Percentiles rank a stretch among this genome's conserved stretches.
Conservation (phyloP, 2,797 vertebrate species). For the Ceryle rudis region DNA sequence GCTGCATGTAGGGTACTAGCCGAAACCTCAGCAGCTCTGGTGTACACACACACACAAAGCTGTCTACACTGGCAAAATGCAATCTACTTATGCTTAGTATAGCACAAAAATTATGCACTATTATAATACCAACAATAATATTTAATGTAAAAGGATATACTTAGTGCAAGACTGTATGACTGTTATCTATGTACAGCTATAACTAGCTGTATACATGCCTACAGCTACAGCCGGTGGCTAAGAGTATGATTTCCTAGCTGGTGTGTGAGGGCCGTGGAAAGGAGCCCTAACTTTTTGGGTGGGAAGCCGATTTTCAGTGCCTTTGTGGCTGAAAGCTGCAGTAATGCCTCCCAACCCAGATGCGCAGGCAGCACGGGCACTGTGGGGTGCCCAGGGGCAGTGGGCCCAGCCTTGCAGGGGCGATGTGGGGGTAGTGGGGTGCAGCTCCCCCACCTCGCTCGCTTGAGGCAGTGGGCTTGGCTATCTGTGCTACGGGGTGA, state of each 20-base stretch:
- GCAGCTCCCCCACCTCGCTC: neutral
- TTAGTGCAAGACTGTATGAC: neutral
- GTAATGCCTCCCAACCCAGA: neutral
- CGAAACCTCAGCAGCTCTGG: neutral
- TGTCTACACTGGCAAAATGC: neutral
- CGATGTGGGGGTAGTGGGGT: no score
- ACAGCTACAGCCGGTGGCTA: neutral
- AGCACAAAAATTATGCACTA: neutral
- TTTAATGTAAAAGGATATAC: neutral
- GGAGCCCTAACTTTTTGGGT: neutral
- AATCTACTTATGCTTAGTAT: neutral
- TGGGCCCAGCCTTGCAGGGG: neutral
- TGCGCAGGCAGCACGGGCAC: neutral
- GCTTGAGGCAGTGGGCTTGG: neutral
- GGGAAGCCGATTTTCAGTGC: neutral
- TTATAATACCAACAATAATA: neutral
- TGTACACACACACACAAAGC: neutral
- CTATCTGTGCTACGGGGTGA: neutral
- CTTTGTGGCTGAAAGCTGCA: neutral
- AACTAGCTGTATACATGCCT: neutral
- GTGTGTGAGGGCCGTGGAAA: no score
- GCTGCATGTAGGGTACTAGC: rapidly evolving
- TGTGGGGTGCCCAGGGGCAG: rapidly evolving
- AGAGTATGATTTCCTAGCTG: neutral
- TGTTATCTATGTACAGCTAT: neutral